Base-by-base conservation (phyloP, 2,888 invertebrate genomes). In the Argynnis bischoffii region DNA sequence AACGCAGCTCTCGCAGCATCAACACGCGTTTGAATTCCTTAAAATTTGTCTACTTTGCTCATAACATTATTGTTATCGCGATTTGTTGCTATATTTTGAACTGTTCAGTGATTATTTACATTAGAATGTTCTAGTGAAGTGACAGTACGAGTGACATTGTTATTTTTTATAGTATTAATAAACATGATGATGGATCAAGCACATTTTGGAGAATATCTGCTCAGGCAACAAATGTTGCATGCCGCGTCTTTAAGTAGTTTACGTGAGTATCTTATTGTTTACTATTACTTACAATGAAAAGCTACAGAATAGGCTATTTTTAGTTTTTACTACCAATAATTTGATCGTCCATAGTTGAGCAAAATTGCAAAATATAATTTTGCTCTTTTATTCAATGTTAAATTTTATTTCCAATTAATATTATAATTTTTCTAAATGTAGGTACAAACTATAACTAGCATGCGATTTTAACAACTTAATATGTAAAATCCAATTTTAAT, bases 121-220 rank as follows among this genome's bases (percentile, higher is more conserved):
- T 73, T 61, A 69, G 77, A 76, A 89, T 89, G 87, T 75, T 83
- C 76, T 80, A 85, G 90, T 90, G 88, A 87, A 85, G 88, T 90
- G 87, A 77, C 80, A 77, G 70, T 75, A 77, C 71, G 71, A 78
- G 81, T 80, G 75, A 71, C 75, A 73, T 74, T 80, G 31, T 51
- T 78, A 47, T 79, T 48, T 54, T 35, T 78, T 47, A 41, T 61
- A 26, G 48, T 63, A 56, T 21, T 41, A 55, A 50, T 55, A 63
- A 73, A 66, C 6, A 92, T 91, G 91, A 92, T 92, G 92, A 92
- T 92, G 92, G 92, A 92, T 82, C 92, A 92, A 79, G 88, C 90
- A 18, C 92, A 92, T 75, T 89, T 92, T 68, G 90, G 91, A 69
- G 92, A 92, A 80, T 92, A 92, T 78, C 81, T 92, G 81, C 82